Conservation (phyloP, 2,888 invertebrate genomes). For the Tuta absoluta region DNA sequence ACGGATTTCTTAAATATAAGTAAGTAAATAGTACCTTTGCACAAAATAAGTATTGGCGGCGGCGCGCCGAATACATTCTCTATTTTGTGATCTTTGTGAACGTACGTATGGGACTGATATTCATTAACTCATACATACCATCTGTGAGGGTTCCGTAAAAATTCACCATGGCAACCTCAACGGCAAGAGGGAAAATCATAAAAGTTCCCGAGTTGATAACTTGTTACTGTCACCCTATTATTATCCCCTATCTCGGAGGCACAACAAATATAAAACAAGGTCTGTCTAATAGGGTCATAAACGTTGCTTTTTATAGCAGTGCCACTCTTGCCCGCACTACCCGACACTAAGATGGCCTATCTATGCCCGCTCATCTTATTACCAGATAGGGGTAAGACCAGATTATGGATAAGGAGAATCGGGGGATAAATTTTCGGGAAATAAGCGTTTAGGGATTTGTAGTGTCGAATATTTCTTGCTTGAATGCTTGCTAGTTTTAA, state of each 20-base stretch:
- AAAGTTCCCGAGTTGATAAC: background rate
- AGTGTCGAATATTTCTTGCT: background rate
- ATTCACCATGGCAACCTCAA: background rate
- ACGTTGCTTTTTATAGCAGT: slow-evolving; percentile 19
- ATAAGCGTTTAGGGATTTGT: background rate
- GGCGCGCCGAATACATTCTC: no score
- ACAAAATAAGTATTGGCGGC: no score
- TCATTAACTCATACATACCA: no score
- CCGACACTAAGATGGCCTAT: slow-evolving; percentile 14
- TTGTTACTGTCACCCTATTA: slow-evolving; percentile 1
- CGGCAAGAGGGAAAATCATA: background rate
- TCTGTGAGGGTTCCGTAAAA: no score
- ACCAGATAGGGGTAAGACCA: slow-evolving; percentile 13
- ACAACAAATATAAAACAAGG: slow-evolving; percentile 17
- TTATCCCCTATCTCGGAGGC: slow-evolving; percentile 15
- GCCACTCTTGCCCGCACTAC: slow-evolving; percentile 31
- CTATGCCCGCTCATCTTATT: slow-evolving; percentile 8
- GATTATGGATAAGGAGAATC: slow-evolving; percentile 6
- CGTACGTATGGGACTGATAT: no score
- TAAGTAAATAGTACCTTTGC: no score
- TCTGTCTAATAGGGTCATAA: slow-evolving; percentile 18
- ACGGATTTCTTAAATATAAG: no score
- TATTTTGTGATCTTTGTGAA: no score
- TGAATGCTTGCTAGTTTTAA: no score
- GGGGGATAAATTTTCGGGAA: background rate